Base-by-base conservation (phyloP, 2,797 vertebrate species). In the Harpagifer antarcticus region DNA sequence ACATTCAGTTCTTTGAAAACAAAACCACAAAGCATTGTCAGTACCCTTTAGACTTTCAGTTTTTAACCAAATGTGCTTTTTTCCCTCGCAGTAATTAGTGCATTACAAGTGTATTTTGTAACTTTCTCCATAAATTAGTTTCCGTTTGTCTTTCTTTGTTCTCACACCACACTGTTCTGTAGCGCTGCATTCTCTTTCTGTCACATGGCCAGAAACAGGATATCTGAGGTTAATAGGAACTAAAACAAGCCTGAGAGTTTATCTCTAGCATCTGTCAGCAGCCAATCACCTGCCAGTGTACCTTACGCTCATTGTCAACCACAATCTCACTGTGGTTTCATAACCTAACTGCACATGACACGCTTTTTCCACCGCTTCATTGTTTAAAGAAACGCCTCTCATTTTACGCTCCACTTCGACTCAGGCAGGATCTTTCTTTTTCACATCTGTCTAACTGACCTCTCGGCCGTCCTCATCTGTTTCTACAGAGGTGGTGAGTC, bases 401-500 rank as follows among this genome's bases (percentile, higher is more conserved):
- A 54, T 63, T 76, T 78, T 10, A 3, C 23, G 44, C 49, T 67
- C 6, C 19, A 20, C 15, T 79, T 78, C 3, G 14, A 48, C 50
- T 45, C 23, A 13, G 4, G 10, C 62, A 13, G 16, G 45, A 14
- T 60, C 48, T 0, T 0, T 63, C 27, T 77, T 65, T 48, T 74
- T 62, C 37, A 62, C 56, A 44, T 59, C 48, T 23, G 33, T 74
- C n/a, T 60, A 7, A 14, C 67, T 79, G 71, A 81, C 69, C 60
- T 57, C 9, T n/a, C 8, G 6, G 6, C 14, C 13, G 1, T 43
- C 71, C 37, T 75, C 58, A 9, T 86, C 53, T 68, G 17, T 84
- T 68, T 69, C 80, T 83, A 74, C 93, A 99, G 98, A 99, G 91
- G 93, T 95, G 82, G 94, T 91, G 80, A 97, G 92, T 88, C 88